Conservation (phyloP, 2,113 vertebrate species). For the Hippocampus barbouri region DNA sequence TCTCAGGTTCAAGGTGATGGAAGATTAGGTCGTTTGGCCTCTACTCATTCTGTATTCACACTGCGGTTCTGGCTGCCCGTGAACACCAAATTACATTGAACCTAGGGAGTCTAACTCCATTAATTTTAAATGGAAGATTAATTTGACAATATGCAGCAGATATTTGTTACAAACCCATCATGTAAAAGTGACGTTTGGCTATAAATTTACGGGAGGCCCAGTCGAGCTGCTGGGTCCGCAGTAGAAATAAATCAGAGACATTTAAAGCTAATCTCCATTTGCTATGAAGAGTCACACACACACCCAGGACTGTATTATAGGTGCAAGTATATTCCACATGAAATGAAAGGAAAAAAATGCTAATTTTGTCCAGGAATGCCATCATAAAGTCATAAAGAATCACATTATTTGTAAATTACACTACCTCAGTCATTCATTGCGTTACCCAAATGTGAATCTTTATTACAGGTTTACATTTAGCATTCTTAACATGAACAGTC, state of each 20-base stretch:
- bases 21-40: slow-evolving; percentile 95
- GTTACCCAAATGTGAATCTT: not conserved
- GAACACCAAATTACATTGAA: slow-evolving; percentile 99
- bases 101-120: slow-evolving; percentile 99
- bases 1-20: slow-evolving; percentile 99
- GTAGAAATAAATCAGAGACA: slow-evolving; percentile 90
- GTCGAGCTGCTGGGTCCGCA: slow-evolving; percentile 77
- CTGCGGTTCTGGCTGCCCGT: slow-evolving; percentile 81
- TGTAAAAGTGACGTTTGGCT: slow-evolving; percentile 96
- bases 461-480: not conserved
- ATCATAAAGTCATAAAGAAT: not conserved
- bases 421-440: not conserved
- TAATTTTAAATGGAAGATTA: slow-evolving; percentile 99
- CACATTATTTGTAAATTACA: not conserved
- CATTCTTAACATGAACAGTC: not conserved
- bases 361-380: not conserved
- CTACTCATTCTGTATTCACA: slow-evolving; percentile 90
- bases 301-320: not conserved
- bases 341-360: slow-evolving; percentile 1
- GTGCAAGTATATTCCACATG: not conserved
- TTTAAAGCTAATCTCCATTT: slow-evolving; percentile 90
- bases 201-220: slow-evolving; percentile 89
- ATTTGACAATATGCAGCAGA: slow-evolving; percentile 99
- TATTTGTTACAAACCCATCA: slow-evolving; percentile 99
- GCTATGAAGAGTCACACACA: slow-evolving; percentile 38